Base-by-base conservation (phyloP, 2,888 invertebrate species). In the Heliconius ismenius region DNA sequence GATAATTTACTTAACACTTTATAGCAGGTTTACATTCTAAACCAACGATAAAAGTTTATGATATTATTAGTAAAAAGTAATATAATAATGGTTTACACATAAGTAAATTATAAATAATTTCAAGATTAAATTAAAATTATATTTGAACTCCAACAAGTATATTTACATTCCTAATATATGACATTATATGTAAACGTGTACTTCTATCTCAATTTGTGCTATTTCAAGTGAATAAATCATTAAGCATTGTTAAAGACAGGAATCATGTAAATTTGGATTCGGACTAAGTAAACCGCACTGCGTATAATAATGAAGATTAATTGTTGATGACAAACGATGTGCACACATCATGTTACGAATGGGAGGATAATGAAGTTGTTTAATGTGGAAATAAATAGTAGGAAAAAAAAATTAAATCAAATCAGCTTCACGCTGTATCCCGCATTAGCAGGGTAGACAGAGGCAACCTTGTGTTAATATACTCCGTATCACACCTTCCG, bases 301-400 rank as follows among this genome's bases (percentile, higher is more conserved):
- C 89, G 86, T 86, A 88, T 86, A 87, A 88, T 92, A 92, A 92
- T 92, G 91, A 92, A 91, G 92, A 92, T 92, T 91, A 92, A 92
- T 91, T 88, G 90, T 88, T 85, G 85, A 84, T 83, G 83, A 86
- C 86, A 86, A 84, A 84, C 43, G 62, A 58, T 62, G 72, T 69
- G 75, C 58, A 86, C 86, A 83, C 86, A 78, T 78, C 79, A 75
- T 72, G 70, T 49, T 49, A 24, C 72, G 72, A 70, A 77, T 74
- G 68, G 67, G 63, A 73, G 87, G 85, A 85, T 86, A 81, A 78
- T 78, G 64, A 78, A 69, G 58, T 69, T 39, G 62, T 74, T 68
- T 60, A 4, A 32, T 39, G 54, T 43, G 36, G n/a, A 9, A 7
- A 32, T 32, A 36, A 15, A 58, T 36, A 11, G 4, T 1, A 32